Evolutionary conservation across 1,140 invertebrate species (phyloP).

Genomic region (Pygmarrhopalites habei): DNA sequence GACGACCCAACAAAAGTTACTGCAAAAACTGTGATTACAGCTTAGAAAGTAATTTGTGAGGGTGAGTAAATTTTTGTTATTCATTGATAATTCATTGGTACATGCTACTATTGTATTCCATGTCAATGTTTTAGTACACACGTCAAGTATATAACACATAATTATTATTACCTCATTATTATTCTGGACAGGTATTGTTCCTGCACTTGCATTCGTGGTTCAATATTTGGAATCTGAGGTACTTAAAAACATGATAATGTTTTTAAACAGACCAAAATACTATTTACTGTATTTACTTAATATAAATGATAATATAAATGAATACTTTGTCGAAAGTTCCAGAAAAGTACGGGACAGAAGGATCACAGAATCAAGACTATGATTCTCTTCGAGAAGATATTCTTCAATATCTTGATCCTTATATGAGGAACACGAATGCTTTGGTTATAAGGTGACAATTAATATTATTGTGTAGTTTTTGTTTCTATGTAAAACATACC

Average conservation of each 20-base stretch:
- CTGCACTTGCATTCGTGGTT: conserved; percentile 2
- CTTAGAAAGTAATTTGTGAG: neutral
- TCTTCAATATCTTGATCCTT: conserved; percentile 2
- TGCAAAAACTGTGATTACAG: neutral
- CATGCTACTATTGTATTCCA: too few species aligned
- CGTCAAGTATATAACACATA: too few species aligned
- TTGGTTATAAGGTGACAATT: too few species aligned
- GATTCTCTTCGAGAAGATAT: conserved; percentile 13
- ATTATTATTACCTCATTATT: too few species aligned
- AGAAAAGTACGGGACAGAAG: too few species aligned
- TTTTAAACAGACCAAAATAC: too few species aligned
- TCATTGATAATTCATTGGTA: neutral
- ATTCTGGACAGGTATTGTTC: neutral
- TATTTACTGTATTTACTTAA: too few species aligned
- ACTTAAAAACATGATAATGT: too few species aligned
- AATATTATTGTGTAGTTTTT: too few species aligned
- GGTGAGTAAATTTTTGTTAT: too few species aligned
- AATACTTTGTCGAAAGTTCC: conserved; percentile 1
- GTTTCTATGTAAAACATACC: too few species aligned
- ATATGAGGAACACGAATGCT: conserved; percentile 15
- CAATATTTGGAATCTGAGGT: conserved; percentile 14
- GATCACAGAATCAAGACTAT: neutral
- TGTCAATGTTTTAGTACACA: too few species aligned
- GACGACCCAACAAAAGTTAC: neutral
- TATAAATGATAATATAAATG: conserved; percentile 1